Conservation (phyloP, 2,888 invertebrate species). For the Argyresthia goedartella region DNA sequence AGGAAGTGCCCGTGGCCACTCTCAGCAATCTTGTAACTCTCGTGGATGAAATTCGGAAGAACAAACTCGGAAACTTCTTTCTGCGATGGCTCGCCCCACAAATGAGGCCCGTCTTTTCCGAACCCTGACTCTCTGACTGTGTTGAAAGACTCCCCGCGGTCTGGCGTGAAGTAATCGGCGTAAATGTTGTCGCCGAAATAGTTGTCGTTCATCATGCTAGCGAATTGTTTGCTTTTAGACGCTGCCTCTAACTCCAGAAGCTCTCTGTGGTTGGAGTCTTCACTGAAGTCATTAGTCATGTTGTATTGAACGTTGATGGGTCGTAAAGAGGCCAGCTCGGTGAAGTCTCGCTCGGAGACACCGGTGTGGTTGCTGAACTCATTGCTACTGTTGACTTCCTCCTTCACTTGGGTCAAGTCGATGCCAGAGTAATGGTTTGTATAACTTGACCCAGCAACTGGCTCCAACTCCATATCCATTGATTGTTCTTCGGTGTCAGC, state of each 20-base stretch:
- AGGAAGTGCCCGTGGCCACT: conserved; percentile 35
- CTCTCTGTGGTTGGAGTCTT: conserved; percentile 51
- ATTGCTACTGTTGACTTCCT: conserved; percentile 48
- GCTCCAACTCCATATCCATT: conserved; percentile 46
- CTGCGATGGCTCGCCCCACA: conserved; percentile 56
- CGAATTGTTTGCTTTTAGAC: conserved; percentile 57
- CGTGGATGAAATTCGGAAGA: conserved; percentile 57
- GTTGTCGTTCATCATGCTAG: conserved; percentile 60
- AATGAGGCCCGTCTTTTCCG: conserved; percentile 36
- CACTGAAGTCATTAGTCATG: conserved; percentile 45
- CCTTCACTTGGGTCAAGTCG: conserved; percentile 43
- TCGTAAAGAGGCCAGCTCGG: conserved; percentile 41
- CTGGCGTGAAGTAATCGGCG: conserved; percentile 58
- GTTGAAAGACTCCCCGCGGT: conserved; percentile 50
- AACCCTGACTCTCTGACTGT: conserved; percentile 33
- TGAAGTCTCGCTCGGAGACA: conserved; percentile 27
- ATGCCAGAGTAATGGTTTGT: conserved; percentile 19
- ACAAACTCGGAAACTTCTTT: conserved; percentile 51
- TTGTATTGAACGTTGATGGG: conserved; percentile 57
- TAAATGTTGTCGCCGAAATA: conserved; percentile 64
- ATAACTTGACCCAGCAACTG: conserved; percentile 21
- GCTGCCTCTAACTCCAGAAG: conserved; percentile 49
- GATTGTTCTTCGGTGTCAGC: conserved; percentile 50
- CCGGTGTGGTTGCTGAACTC: conserved; percentile 43
- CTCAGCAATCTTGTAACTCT: conserved; percentile 57